Conservation (phyloP, 1,140 invertebrate genomes). For the Thrips palmi region DNA sequence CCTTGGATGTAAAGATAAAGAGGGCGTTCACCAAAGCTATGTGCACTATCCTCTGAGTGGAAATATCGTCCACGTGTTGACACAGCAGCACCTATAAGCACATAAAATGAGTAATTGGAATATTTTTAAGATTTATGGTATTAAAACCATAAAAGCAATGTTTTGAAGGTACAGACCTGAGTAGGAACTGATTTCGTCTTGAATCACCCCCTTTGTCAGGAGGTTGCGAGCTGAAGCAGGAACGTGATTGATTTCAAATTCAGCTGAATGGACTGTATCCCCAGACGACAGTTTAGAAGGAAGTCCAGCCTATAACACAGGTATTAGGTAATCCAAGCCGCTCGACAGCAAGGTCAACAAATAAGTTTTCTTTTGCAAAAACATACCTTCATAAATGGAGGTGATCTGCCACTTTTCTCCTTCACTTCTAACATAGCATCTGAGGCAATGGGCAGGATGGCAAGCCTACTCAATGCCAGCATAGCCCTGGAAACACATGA, state of each 20-base stretch:
- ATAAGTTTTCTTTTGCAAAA: too few relatives aligned
- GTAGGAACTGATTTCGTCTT: constrained; percentile 37
- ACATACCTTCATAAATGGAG: too few relatives aligned
- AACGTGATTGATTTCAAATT: constrained; percentile 45
- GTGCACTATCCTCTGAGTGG: constrained; percentile 32
- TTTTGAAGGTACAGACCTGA: constrained; percentile 20
- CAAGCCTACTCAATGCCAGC: too few relatives aligned
- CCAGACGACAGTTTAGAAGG: too few relatives aligned
- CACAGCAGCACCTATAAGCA: constrained; percentile 33
- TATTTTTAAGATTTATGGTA: not conserved
- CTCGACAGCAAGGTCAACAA: too few relatives aligned
- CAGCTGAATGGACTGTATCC: too few relatives aligned
- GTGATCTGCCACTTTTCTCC: too few relatives aligned
- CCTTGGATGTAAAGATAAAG: constrained; percentile 42
- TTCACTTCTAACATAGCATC: too few relatives aligned
- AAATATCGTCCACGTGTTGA: constrained; percentile 41
- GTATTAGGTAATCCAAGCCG: too few relatives aligned
- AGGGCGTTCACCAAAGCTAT: constrained; percentile 31
- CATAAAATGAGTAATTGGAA: not conserved
- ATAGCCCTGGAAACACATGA: too few relatives aligned
- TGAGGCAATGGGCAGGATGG: too few relatives aligned
- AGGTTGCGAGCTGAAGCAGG: constrained; percentile 37
- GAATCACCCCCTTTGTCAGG: constrained; percentile 37
- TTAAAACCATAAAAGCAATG: constrained; percentile 1
- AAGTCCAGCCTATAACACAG: too few relatives aligned